These are phyloP conservation scores for Dolichallabes microphthalmus DNA, from an alignment of 2,113 vertebrate genomes.

Conservation along the genomic window DNA sequence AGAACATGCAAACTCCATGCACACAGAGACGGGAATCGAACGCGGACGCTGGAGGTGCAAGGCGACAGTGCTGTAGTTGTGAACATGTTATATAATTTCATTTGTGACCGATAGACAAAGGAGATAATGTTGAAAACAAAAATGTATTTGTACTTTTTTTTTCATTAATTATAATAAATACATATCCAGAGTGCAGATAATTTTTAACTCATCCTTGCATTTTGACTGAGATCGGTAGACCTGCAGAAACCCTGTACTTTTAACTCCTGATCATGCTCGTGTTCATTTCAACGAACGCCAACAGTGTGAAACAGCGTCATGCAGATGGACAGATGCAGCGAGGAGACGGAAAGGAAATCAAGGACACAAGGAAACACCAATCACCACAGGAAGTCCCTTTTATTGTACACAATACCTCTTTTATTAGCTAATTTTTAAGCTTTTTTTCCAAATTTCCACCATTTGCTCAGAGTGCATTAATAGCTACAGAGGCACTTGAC, in stretches of 20 bases:
- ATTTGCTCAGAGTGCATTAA: conserved; percentile 69
- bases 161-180: too few relatives aligned
- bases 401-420: conserved; percentile 75
- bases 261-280: not conserved
- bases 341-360: conserved; percentile 46
- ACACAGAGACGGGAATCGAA: too few relatives aligned
- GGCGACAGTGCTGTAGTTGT: too few relatives aligned
- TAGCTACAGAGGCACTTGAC: conserved; percentile 76
- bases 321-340: conserved; percentile 9
- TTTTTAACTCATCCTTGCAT: too few relatives aligned
- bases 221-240: not conserved
- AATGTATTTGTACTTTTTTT: too few relatives aligned
- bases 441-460: conserved; percentile 53
- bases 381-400: conserved; percentile 74
- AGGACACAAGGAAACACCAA: conserved; percentile 71
- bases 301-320: not conserved
- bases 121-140: too few relatives aligned
- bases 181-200: too few relatives aligned
- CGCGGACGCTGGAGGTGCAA: too few relatives aligned
- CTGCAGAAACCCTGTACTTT: not conserved
- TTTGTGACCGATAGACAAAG: too few relatives aligned
- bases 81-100: too few relatives aligned
- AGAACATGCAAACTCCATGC: too few relatives aligned
- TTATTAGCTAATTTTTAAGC: conserved; percentile 64
- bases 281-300: not conserved